Percentiles rank a stretch among this genome's conserved stretches.
phyloP scores from a whole-genome alignment of 2,797 vertebrate genomes.

The Neomorphus geoffroyi region DNA sequence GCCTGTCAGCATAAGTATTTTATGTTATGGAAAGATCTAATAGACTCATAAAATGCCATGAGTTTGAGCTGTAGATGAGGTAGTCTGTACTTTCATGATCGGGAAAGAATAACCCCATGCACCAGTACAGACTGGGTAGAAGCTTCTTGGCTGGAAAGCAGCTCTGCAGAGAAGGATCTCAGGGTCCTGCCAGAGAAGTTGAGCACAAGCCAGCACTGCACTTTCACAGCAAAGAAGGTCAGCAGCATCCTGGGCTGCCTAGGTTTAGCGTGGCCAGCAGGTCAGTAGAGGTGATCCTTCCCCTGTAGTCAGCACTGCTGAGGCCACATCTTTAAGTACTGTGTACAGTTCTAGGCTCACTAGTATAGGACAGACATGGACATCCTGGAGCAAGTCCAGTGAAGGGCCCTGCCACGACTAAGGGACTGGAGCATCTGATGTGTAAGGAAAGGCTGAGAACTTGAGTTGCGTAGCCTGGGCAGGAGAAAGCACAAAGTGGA shows the following conservation, averaged over 20 bases:
- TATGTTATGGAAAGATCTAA: constrained; percentile 16
- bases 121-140: background rate
- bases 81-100: background rate
- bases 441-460: background rate
- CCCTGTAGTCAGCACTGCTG: background rate
- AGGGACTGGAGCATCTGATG: background rate
- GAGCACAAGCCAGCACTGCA: background rate
- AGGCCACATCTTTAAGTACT: background rate
- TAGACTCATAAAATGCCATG: constrained; percentile 9
- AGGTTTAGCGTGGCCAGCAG: background rate
- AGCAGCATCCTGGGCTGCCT: background rate
- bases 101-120: background rate
- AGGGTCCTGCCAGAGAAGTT: background rate
- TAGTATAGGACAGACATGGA: background rate
- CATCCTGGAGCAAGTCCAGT: background rate
- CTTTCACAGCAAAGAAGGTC: background rate
- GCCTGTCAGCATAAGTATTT: constrained; percentile 55
- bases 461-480: background rate
- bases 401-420: rapidly evolving
- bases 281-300: background rate
- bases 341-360: background rate
- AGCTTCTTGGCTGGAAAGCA: background rate
- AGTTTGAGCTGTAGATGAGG: background rate
- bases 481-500: background rate
- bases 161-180: background rate